These are phyloP conservation scores for Drosophila stalkeri DNA, from an alignment of 2,888 invertebrate genomes.

Conservation along the genomic window DNA sequence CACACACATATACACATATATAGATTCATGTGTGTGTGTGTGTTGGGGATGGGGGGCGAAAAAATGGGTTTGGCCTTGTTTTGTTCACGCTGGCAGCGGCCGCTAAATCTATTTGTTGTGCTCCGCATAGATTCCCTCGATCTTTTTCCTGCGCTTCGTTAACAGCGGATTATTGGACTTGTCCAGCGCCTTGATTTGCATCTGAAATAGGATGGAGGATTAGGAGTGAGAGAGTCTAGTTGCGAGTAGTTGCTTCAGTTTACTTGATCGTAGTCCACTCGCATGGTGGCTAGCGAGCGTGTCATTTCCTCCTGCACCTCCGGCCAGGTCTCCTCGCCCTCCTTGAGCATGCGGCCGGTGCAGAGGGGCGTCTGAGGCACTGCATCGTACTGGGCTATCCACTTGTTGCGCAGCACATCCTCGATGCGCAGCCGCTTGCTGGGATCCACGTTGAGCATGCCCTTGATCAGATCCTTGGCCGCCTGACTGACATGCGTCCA, in stretches of 20 bases:
- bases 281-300: constrained; percentile 97
- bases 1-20: neutral
- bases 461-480: constrained; percentile 97
- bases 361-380: constrained; percentile 98
- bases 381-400: constrained; percentile 93
- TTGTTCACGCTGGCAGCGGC: constrained; percentile 12
- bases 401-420: constrained; percentile 94
- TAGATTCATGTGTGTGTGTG: neutral
- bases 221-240: neutral
- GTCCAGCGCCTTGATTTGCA: constrained; percentile 96
- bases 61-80: constrained; percentile 40
- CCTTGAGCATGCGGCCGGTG: constrained; percentile 94
- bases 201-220: constrained; percentile 85
- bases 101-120: constrained; percentile 47
- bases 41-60: neutral
- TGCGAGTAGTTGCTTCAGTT: neutral
- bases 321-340: constrained; percentile 97
- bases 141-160: constrained; percentile 91
- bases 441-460: constrained; percentile 97
- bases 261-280: constrained; percentile 97
- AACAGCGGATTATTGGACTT: constrained; percentile 96
- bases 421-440: constrained; percentile 95
- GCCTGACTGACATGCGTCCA: constrained; percentile 97
- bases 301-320: constrained; percentile 99
- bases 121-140: constrained; percentile 72